Evolutionary conservation across 2,113 vertebrate species (phyloP).

Genomic region (Spilogale gracilis): DNA sequence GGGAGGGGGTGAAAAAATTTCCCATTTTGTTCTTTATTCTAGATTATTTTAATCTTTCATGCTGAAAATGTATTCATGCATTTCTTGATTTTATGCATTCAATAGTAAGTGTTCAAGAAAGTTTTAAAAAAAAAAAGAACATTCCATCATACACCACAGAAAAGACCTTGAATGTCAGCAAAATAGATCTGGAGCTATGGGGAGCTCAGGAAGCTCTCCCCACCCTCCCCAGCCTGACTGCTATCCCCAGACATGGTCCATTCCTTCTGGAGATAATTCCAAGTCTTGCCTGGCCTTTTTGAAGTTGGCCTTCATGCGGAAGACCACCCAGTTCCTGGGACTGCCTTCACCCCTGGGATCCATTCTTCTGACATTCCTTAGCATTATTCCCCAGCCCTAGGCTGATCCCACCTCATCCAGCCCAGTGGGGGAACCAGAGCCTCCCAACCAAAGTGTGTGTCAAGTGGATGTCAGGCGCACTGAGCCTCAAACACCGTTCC

Average conservation of each 20-base stretch:
- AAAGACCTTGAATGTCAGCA: neutral
- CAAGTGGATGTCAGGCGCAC: fast-evolving
- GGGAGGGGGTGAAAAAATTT: neutral
- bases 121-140: neutral
- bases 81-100: neutral
- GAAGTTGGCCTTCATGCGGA: neutral
- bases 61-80: neutral
- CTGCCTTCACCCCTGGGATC: neutral
- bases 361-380: neutral
- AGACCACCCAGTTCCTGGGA: neutral
- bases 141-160: neutral
- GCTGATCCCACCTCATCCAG: neutral
- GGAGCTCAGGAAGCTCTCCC: neutral
- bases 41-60: conserved; percentile 3
- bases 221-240: neutral
- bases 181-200: neutral
- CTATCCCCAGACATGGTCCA: neutral
- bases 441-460: no score
- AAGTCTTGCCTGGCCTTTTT: neutral
- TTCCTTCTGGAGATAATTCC: neutral
- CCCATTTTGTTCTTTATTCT: neutral
- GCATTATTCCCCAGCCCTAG: neutral
- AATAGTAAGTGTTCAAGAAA: neutral
- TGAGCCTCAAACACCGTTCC: fast-evolving
- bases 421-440: fast-evolving